Evolutionary conservation across 2,888 invertebrate species (phyloP).

Genomic region (Strigamia transsilvanica): DNA sequence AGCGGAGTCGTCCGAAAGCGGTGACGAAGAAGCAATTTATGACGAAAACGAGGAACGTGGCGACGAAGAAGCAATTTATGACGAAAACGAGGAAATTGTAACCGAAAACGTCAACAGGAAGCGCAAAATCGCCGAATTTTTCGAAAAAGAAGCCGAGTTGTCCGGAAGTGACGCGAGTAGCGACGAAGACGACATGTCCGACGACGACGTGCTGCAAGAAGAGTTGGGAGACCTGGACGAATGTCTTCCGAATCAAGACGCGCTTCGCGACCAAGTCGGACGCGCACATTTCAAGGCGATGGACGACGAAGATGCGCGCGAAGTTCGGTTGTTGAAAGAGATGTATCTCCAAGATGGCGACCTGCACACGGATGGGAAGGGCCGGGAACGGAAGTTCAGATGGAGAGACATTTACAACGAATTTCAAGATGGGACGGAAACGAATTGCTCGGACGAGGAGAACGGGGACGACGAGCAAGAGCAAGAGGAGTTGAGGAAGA

Average conservation of each 20-base stretch:
- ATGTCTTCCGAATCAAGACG: slow-evolving; percentile 74
- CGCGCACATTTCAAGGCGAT: slow-evolving; percentile 81
- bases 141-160: slow-evolving; percentile 90
- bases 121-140: slow-evolving; percentile 70
- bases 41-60: slow-evolving; percentile 51
- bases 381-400: slow-evolving; percentile 80
- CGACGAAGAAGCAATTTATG: neutral
- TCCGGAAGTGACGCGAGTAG: slow-evolving; percentile 91
- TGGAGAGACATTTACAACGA: slow-evolving; percentile 76
- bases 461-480: slow-evolving; percentile 68
- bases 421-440: slow-evolving; percentile 59
- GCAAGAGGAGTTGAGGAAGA: slow-evolving; percentile 78
- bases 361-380: slow-evolving; percentile 76
- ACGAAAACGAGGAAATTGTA: slow-evolving; percentile 48
- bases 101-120: slow-evolving; percentile 53
- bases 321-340: slow-evolving; percentile 84
- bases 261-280: slow-evolving; percentile 79
- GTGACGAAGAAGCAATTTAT: neutral
- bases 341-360: slow-evolving; percentile 90
- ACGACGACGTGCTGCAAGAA: slow-evolving; percentile 74
- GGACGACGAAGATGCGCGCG: slow-evolving; percentile 86
- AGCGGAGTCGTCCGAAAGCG: slow-evolving; percentile 48
- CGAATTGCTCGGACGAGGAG: neutral
- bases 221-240: slow-evolving; percentile 87
- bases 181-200: slow-evolving; percentile 82